Conservation (phyloP, 2,888 invertebrate species). For the Phymatocera aterrima region DNA sequence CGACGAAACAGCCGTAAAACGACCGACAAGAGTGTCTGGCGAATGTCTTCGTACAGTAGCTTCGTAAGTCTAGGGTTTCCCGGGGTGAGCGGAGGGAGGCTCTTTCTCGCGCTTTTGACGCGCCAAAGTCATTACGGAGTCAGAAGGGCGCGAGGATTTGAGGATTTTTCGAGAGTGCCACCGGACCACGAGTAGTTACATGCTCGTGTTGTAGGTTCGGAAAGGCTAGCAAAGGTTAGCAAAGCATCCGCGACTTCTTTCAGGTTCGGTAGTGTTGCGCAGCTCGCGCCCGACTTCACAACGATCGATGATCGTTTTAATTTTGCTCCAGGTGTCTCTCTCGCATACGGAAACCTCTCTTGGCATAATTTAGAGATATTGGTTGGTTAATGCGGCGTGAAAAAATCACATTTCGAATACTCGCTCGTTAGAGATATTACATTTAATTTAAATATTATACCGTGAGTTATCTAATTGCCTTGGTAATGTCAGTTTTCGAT, state of each 20-base stretch:
- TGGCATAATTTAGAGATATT: not conserved
- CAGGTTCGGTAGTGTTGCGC: not conserved
- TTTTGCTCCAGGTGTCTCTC: not conserved
- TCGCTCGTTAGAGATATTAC: constrained; percentile 10
- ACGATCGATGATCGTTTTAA: constrained; percentile 23
- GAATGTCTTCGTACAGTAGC: constrained; percentile 28
- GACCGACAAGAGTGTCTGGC: not conserved
- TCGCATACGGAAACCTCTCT: not conserved
- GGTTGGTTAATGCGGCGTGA: not conserved
- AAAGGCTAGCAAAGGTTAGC: constrained; percentile 32
- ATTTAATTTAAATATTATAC: too few relatives aligned
- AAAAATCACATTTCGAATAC: constrained; percentile 18
- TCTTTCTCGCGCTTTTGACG: constrained; percentile 40
- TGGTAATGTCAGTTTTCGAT: too few relatives aligned
- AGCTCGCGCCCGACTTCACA: not conserved
- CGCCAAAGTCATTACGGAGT: constrained; percentile 37
- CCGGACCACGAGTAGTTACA: constrained; percentile 33
- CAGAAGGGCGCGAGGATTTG: constrained; percentile 38
- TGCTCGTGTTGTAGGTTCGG: not conserved
- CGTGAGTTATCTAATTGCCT: too few relatives aligned
- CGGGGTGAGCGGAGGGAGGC: constrained; percentile 1
- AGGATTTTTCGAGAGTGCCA: constrained; percentile 34
- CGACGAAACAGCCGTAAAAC: constrained; percentile 26
- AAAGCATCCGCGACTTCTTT: not conserved
- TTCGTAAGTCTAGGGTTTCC: constrained; percentile 22